Evolutionary conservation across 1,140 invertebrate species (phyloP).

Genomic region (Drosophila rhopaloa): DNA sequence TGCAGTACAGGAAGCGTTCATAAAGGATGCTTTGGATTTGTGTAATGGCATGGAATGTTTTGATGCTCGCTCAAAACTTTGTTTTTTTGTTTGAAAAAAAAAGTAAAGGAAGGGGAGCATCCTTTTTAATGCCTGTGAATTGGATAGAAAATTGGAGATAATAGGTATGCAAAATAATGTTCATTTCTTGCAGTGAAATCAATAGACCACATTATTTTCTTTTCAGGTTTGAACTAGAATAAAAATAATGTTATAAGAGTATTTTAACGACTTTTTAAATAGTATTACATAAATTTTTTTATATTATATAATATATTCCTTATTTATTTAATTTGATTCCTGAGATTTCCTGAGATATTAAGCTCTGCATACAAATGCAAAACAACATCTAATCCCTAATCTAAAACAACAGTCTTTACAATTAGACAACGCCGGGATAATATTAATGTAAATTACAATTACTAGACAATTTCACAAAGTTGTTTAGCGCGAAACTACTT

Average conservation of each 20-base stretch:
- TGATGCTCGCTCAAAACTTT: slow-evolving; percentile 67
- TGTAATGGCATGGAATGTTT: slow-evolving; percentile 78
- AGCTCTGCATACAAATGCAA: too few relatives aligned
- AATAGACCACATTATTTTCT: too few relatives aligned
- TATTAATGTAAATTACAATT: slow-evolving; percentile 39
- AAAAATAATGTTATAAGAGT: too few relatives aligned
- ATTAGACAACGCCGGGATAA: not conserved
- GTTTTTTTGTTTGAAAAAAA: slow-evolving; percentile 6
- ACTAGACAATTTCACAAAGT: slow-evolving; percentile 4
- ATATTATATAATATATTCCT: too few relatives aligned
- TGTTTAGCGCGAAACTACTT: slow-evolving; percentile 16
- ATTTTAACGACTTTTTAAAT: too few relatives aligned
- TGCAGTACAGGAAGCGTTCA: slow-evolving; percentile 47
- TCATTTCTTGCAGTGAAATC: too few relatives aligned
- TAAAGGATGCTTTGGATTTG: slow-evolving; percentile 70
- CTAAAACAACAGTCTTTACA: not conserved
- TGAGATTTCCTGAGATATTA: not conserved
- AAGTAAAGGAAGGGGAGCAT: not conserved
- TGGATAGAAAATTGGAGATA: not conserved
- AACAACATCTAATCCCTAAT: not conserved
- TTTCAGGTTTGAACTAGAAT: too few relatives aligned
- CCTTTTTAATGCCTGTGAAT: not conserved
- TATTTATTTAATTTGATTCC: not conserved
- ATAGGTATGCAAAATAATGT: not conserved
- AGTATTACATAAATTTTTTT: too few relatives aligned